Evolutionary conservation across 1,140 invertebrate genomes (phyloP).

Genomic region (Homarus americanus): DNA sequence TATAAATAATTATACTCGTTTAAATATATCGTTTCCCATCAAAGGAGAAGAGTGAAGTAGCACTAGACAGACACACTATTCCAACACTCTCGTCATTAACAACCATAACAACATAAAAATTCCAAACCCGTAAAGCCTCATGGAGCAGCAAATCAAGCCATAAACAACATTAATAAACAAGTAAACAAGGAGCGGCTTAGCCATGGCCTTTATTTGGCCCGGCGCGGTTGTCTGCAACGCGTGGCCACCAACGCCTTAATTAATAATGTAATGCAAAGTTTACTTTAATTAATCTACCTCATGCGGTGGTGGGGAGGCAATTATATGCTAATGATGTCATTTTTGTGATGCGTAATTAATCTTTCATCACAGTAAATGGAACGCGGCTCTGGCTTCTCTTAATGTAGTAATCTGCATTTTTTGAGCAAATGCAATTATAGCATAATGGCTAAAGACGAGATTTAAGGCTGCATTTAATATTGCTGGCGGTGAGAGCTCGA

Average conservation of each 20-base stretch:
- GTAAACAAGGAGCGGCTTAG: slow-evolving; percentile 10
- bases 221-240: slow-evolving; percentile 27
- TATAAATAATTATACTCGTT: too few species aligned
- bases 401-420: slow-evolving; percentile 48
- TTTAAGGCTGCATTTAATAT: slow-evolving; percentile 48
- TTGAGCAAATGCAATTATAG: slow-evolving; percentile 33
- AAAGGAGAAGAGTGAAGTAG: too few species aligned
- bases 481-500: slow-evolving; percentile 25
- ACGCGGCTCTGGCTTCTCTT: slow-evolving; percentile 40
- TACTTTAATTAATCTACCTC: slow-evolving; percentile 71
- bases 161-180: slow-evolving; percentile 36
- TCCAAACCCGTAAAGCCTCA: background rate
- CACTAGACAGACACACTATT: too few species aligned
- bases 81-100: too few species aligned
- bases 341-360: slow-evolving; percentile 45
- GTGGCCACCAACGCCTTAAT: slow-evolving; percentile 59
- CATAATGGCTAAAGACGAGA: slow-evolving; percentile 39
- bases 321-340: slow-evolving; percentile 71
- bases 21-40: too few species aligned
- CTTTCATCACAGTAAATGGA: slow-evolving; percentile 53
- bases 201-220: background rate
- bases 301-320: slow-evolving; percentile 63
- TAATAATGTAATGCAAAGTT: slow-evolving; percentile 70
- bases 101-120: too few species aligned
- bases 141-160: background rate